These are phyloP conservation scores for Thalassarche chlororhynchos DNA, from an alignment of 2,113 vertebrate genomes.

Conservation along the genomic window DNA sequence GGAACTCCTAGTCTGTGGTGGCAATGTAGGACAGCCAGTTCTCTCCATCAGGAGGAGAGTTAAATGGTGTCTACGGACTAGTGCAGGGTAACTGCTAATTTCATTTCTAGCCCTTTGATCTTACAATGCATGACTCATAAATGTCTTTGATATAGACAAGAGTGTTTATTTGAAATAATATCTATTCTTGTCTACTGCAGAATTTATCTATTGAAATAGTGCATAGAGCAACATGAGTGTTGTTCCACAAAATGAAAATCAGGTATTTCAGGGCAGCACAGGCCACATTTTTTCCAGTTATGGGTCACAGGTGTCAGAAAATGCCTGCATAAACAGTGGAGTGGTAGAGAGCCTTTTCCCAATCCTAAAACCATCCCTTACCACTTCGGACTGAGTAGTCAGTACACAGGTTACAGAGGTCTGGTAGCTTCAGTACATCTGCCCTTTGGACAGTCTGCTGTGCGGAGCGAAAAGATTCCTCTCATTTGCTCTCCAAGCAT, in stretches of 20 bases:
- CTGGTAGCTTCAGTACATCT: not conserved
- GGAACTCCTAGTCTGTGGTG: not conserved
- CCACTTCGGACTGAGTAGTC: not conserved
- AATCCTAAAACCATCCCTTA: not conserved
- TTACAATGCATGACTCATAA: not conserved
- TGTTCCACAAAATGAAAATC: not conserved
- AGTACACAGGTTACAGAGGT: not conserved
- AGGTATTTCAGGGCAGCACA: not conserved
- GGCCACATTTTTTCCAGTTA: not conserved
- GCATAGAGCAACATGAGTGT: not conserved
- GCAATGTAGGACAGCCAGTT: not conserved
- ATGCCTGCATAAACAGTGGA: not conserved
- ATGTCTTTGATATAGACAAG: not conserved
- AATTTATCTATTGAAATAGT: not conserved
- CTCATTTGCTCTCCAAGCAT: not conserved
- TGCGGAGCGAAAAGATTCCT: not conserved
- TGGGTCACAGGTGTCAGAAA: not conserved
- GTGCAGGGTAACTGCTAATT: not conserved
- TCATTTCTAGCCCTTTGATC: not conserved
- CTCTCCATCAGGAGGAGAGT: not conserved
- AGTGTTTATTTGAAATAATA: not conserved
- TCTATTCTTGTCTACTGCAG: not conserved
- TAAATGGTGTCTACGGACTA: not conserved
- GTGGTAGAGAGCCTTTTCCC: not conserved
- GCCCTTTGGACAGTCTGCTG: not conserved